Percentiles rank a stretch among this genome's conserved stretches.
Evolutionary conservation across 1,140 invertebrate genomes (phyloP).

Genomic region (Diachasmimorpha longicaudata): DNA sequence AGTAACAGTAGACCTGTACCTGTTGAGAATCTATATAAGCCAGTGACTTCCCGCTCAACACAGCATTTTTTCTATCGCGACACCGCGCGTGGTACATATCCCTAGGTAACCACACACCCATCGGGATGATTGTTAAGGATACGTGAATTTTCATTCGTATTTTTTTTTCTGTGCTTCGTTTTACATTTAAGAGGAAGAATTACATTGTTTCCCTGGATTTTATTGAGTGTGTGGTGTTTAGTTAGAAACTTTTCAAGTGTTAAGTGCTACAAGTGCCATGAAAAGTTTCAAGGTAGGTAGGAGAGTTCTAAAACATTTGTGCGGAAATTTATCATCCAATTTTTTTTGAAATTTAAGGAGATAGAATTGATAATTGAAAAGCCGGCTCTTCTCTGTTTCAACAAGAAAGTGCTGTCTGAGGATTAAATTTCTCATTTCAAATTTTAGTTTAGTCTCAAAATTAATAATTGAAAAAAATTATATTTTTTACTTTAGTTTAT

Average conservation of each 20-base stretch:
- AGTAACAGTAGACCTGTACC: background rate
- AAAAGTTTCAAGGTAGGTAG: constrained; percentile 50
- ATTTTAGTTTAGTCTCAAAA: no score
- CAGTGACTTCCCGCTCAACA: constrained; percentile 39
- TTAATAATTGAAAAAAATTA: no score
- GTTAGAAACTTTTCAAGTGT: constrained; percentile 28
- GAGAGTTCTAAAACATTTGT: background rate
- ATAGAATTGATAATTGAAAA: no score
- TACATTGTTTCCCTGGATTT: background rate
- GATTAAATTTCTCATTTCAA: background rate
- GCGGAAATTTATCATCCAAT: background rate
- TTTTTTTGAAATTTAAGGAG: background rate
- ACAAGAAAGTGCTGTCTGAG: background rate
- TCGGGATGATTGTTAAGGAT: constrained; percentile 19
- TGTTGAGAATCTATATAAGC: constrained; percentile 59
- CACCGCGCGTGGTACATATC: background rate
- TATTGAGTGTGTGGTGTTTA: background rate
- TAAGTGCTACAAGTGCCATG: constrained; percentile 45
- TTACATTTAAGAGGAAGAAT: background rate
- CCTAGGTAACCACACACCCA: background rate
- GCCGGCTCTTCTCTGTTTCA: no score
- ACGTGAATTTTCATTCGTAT: background rate
- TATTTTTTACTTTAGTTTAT: no score
- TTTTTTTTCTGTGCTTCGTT: background rate
- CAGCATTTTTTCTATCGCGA: constrained; percentile 56